Percentiles rank a stretch among this genome's conserved stretches.
phyloP scores from a whole-genome alignment of 2,888 invertebrate genomes.

The Pandemis corylana region DNA sequence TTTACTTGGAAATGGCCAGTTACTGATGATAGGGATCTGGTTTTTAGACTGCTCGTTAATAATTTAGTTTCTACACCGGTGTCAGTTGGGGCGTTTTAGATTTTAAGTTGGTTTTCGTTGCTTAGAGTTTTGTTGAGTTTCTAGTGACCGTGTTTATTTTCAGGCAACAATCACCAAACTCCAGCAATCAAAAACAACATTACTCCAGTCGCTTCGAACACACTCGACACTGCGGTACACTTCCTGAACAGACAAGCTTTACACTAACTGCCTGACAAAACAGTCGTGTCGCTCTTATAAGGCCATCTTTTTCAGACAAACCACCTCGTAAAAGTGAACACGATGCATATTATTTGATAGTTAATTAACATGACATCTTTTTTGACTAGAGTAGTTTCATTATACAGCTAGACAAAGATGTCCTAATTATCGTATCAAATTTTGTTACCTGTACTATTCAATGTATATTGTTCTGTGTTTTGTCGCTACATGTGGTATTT shows the following conservation, averaged over 20 bases:
- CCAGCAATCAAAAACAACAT: constrained; percentile 68
- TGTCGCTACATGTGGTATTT: constrained; percentile 11
- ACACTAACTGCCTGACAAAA: constrained; percentile 51
- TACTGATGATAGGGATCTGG: background rate
- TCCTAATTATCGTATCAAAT: constrained; percentile 19
- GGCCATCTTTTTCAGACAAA: background rate
- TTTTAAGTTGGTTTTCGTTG: constrained; percentile 17
- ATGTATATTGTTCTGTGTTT: constrained; percentile 16
- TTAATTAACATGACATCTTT: constrained; percentile 9
- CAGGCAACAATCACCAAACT: constrained; percentile 75
- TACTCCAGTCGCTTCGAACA: constrained; percentile 62
- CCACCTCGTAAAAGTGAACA: constrained; percentile 16
- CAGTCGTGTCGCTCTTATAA: background rate
- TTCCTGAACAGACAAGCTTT: constrained; percentile 50
- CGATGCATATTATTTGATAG: constrained; percentile 13
- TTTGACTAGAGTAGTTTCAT: background rate
- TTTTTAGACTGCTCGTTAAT: constrained; percentile 9
- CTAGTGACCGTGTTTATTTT: constrained; percentile 57
- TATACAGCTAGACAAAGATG: constrained; percentile 6
- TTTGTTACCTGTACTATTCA: background rate
- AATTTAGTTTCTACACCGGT: background rate
- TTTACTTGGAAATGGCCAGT: constrained; percentile 1
- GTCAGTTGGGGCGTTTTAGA: constrained; percentile 13
- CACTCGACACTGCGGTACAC: constrained; percentile 75
- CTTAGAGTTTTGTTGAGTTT: constrained; percentile 17